Conservation (phyloP, 2,888 invertebrate genomes). For the Sarcophaga subvicina region DNA sequence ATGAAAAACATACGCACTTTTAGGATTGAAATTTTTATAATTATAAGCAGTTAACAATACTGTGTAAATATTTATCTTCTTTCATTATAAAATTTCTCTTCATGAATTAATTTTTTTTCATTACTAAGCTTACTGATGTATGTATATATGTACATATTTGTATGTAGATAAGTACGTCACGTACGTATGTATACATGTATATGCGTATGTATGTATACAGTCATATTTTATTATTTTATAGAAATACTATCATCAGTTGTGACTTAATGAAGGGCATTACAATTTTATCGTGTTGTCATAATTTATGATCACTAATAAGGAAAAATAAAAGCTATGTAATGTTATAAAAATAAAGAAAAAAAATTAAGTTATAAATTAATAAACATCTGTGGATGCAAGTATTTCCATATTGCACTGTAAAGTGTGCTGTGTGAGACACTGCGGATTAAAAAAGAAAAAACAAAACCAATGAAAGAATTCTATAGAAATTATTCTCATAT, state of each 20-base stretch:
- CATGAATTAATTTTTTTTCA: not conserved
- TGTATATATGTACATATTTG: too few species aligned
- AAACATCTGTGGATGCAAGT: too few species aligned
- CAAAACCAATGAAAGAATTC: too few species aligned
- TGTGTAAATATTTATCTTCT: not conserved
- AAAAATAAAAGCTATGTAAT: not conserved
- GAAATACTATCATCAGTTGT: not conserved
- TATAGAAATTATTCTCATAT: too few species aligned
- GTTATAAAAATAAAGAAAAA: not conserved
- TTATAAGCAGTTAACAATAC: not conserved
- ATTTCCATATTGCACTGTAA: too few species aligned
- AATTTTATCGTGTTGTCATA: not conserved
- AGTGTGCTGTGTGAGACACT: too few species aligned
- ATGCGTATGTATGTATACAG: not conserved
- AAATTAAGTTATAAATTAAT: not conserved
- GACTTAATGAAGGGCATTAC: not conserved
- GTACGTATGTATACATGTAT: not conserved
- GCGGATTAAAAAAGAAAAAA: too few species aligned
- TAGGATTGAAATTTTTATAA: not conserved
- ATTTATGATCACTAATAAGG: not conserved
- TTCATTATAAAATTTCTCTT: not conserved
- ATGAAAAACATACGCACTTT: not conserved
- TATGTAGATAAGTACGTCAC: not conserved
- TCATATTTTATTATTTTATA: not conserved
- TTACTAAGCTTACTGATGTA: not conserved